Conservation (phyloP, 2,797 vertebrate genomes). For the Cuculus canorus region DNA sequence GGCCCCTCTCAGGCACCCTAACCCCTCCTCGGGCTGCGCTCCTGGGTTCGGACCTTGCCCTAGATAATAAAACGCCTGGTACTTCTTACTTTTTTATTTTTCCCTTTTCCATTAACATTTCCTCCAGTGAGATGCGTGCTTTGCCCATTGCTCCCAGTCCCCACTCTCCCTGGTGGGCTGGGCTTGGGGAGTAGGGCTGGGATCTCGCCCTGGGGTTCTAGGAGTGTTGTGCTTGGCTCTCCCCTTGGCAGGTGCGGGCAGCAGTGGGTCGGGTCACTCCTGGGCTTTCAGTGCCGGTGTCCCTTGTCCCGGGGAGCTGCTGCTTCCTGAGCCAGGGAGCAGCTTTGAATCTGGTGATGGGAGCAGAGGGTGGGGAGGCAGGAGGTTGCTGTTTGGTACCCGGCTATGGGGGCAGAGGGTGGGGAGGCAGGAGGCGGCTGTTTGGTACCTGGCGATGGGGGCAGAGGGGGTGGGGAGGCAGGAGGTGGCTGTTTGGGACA, state of each 20-base stretch:
- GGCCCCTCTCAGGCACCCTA: slow-evolving; percentile 76
- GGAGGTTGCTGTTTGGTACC: too few relatives aligned
- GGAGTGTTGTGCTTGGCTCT: rapidly evolving
- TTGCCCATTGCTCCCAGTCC: neutral
- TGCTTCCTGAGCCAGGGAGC: neutral
- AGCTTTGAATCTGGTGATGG: rapidly evolving
- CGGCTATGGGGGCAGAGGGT: too few relatives aligned
- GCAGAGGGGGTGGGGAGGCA: neutral
- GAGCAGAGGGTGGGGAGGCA: neutral
- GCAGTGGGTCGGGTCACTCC: rapidly evolving
- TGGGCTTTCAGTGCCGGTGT: neutral
- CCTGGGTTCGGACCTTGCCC: slow-evolving; percentile 65
- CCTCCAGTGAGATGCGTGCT: neutral
- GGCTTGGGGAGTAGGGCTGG: neutral
- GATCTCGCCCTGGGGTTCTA: neutral
- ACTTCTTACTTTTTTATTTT: slow-evolving; percentile 63
- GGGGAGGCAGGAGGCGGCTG: neutral
- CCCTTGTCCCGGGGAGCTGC: neutral
- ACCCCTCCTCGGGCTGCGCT: slow-evolving; percentile 62
- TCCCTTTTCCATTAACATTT: slow-evolving; percentile 44
- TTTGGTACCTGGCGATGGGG: rapidly evolving
- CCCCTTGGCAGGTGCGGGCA: neutral
- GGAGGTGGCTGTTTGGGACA: neutral
- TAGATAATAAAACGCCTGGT: slow-evolving; percentile 66
- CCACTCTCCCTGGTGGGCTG: rapidly evolving